Base-by-base conservation (phyloP, 2,888 invertebrate genomes). In the Hipparchia sbordonii region DNA sequence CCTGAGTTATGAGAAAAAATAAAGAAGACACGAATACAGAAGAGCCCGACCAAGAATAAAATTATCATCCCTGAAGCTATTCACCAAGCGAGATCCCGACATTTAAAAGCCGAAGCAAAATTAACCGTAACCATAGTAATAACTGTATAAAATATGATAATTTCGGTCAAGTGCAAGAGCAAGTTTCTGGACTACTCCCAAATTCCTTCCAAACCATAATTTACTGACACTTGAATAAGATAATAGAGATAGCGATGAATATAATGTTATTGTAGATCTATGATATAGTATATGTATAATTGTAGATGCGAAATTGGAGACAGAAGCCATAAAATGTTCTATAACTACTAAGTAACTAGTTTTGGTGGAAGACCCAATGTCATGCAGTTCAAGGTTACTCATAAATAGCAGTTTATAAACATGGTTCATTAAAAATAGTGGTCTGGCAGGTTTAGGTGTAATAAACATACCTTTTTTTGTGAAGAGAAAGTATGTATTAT, bases 121-220 rank as follows among this genome's bases (percentile, higher is more conserved):
- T 51, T 33, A 66, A 54, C 39, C 54, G 12, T 1, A 39, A 45
- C 39, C 7, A n/a, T 62, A 62, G 7, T 66, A 66, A 23, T 48
- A 63, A 48, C 8, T 48, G 23, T 23, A 63, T 63, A 48, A 63
- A 63, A 23, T 63, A 63, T 10, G 23, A 1, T 66, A 56, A 39
- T n/a, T 39, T 5, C 39, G 54, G 54, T 54, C 66, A 45, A 66
- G 54, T 66, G 66, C 33, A 61, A 8, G 65, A 33, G 63, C 66
- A 13, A 2, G 8, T 6, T 13, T n/a, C 54, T 54, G 39, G 66
- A 66, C 39, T 39, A 52, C 54, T 2, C 66, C 54, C 54, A 66
- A 66, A 48, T 46, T 48, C 7, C 48, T 48, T 13, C 10, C 1
- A 23, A 23, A 23, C 57, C 48, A 48, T 13, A 62, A 62, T 23